Percentiles rank a stretch among this genome's conserved stretches.
Evolutionary conservation across 2,797 vertebrate species (phyloP).

Genomic region (Lacerta agilis): DNA sequence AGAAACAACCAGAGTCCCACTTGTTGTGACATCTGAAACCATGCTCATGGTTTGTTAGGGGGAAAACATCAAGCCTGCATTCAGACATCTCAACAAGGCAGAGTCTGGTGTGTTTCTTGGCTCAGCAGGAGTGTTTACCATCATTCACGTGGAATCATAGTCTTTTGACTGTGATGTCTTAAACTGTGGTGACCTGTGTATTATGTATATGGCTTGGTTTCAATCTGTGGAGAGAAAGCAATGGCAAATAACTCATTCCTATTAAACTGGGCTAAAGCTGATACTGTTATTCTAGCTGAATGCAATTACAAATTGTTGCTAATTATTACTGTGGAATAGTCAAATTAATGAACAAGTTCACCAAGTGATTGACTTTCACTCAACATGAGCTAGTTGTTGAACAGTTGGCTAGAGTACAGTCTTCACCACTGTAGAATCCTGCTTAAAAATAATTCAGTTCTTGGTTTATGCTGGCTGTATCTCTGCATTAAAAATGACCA

Average conservation of each 20-base stretch:
- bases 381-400: background rate
- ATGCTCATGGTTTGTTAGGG: too few species aligned
- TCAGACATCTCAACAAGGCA: too few species aligned
- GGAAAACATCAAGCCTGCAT: too few species aligned
- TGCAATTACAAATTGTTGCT: background rate
- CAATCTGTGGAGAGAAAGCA: background rate
- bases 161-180: too few species aligned
- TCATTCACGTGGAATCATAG: too few species aligned
- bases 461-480: background rate
- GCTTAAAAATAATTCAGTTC: background rate
- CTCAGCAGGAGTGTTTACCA: too few species aligned
- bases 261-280: background rate
- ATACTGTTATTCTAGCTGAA: background rate
- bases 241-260: background rate
- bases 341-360: background rate
- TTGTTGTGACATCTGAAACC: too few species aligned
- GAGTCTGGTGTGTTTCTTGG: too few species aligned
- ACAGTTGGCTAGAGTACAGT: background rate
- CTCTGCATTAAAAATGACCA: background rate
- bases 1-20: too few species aligned
- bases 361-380: background rate
- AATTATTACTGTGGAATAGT: background rate
- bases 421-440: constrained; percentile 13
- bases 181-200: too few species aligned
- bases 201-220: too few species aligned